These are phyloP conservation scores for Dasyornis broadbenti DNA, from an alignment of 2,113 vertebrate species.

Conservation along the genomic window DNA sequence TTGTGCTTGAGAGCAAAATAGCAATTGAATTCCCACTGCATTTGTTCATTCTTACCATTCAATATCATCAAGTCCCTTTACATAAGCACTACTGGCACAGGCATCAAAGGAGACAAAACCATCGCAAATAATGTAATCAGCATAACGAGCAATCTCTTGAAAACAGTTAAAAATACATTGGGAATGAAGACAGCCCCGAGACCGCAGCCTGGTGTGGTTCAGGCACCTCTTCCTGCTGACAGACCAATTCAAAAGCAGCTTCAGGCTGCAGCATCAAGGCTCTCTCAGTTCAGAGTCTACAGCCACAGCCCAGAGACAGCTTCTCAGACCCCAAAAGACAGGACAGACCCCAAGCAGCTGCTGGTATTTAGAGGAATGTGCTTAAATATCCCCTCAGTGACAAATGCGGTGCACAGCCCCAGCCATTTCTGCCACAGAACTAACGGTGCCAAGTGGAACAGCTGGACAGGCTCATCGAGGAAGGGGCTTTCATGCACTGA, in stretches of 20 bases:
- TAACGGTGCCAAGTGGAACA: rapidly evolving
- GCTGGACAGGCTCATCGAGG: not conserved
- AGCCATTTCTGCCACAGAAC: not conserved
- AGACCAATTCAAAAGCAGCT: not conserved
- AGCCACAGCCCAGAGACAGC: not conserved
- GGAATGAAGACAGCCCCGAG: not conserved
- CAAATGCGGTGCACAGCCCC: not conserved
- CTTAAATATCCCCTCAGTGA: not conserved
- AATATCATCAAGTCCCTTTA: conserved; percentile 34
- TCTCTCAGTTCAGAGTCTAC: not conserved
- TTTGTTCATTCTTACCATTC: conserved; percentile 50
- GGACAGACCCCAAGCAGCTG: not conserved
- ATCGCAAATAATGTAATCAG: conserved; percentile 39
- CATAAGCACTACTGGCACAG: conserved; percentile 35
- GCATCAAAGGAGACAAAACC: conserved; percentile 43
- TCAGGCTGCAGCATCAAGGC: not conserved
- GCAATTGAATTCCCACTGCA: conserved; percentile 42
- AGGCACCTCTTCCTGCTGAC: not conserved
- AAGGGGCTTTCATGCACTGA: not conserved
- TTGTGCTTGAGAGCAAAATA: conserved; percentile 52
- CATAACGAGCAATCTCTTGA: conserved; percentile 19
- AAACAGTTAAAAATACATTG: conserved; percentile 5
- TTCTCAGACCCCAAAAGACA: not conserved
- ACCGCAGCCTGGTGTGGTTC: rapidly evolving
- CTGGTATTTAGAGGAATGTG: conserved; percentile 5